Evolutionary conservation across 2,797 vertebrate genomes (phyloP).

Genomic region (Lemur catta): DNA sequence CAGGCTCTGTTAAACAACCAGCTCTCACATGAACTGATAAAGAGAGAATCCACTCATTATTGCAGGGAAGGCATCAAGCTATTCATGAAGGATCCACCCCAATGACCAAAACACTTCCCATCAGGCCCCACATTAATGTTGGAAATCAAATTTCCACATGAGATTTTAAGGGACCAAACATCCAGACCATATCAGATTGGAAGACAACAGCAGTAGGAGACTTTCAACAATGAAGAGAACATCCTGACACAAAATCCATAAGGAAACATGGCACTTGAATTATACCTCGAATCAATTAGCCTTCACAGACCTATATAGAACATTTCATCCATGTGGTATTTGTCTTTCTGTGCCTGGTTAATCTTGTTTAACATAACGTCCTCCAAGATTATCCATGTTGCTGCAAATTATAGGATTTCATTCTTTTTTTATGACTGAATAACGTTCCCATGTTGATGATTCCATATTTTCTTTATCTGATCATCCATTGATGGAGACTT

Average conservation of each 20-base stretch:
- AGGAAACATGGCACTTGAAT: background rate
- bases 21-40: background rate
- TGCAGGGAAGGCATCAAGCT: background rate
- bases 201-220: background rate
- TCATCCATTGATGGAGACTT: background rate
- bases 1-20: background rate
- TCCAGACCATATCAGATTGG: background rate
- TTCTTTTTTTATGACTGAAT: background rate
- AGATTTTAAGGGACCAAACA: too few relatives aligned
- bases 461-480: background rate
- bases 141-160: too few relatives aligned
- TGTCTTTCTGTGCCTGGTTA: background rate
- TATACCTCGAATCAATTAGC: background rate
- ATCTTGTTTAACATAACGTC: background rate
- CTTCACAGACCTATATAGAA: background rate
- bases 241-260: background rate
- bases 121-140: too few relatives aligned
- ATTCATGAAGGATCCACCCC: background rate
- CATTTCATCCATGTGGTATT: background rate
- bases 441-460: background rate
- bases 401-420: background rate
- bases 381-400: background rate
- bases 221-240: background rate
- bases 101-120: too few relatives aligned
- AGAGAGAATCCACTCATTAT: background rate